A percentile compares a stretch with the other conserved stretches of the same genome.
These are phyloP conservation scores for Leptoteleia sp. DNA, from an alignment of 1,140 invertebrate species.

Conservation along the genomic window DNA sequence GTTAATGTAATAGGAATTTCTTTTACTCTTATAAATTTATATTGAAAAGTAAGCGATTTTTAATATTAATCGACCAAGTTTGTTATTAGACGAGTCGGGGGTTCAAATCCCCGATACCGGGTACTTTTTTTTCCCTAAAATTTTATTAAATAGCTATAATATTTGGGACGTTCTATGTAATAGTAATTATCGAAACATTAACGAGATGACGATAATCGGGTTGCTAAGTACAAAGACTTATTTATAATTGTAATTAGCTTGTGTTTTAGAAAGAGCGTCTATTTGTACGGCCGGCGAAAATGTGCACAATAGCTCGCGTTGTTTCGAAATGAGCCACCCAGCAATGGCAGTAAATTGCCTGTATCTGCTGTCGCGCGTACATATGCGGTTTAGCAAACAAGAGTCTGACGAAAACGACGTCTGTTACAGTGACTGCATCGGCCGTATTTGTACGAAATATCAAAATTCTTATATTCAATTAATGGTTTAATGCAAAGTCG, in stretches of 20 bases:
- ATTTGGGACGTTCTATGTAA: too few relatives aligned
- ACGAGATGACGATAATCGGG: neutral
- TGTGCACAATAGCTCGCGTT: slow-evolving; percentile 58
- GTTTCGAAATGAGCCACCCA: slow-evolving; percentile 63
- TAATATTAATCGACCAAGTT: too few relatives aligned
- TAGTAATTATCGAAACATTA: neutral
- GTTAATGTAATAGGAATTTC: too few relatives aligned
- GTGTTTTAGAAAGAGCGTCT: slow-evolving; percentile 52
- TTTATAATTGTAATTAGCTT: slow-evolving; percentile 44
- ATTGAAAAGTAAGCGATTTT: too few relatives aligned
- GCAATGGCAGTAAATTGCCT: slow-evolving; percentile 64
- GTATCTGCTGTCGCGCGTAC: slow-evolving; percentile 61
- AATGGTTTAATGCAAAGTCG: too few relatives aligned
- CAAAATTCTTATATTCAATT: slow-evolving; percentile 11
- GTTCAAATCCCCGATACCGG: too few relatives aligned
- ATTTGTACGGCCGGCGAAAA: slow-evolving; percentile 60
- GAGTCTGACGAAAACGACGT: slow-evolving; percentile 58
- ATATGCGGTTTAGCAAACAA: slow-evolving; percentile 63
- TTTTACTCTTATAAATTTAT: too few relatives aligned
- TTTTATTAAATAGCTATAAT: too few relatives aligned
- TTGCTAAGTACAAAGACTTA: slow-evolving; percentile 38
- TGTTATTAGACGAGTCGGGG: too few relatives aligned
- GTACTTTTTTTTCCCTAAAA: too few relatives aligned
- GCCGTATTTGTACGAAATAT: slow-evolving; percentile 16
- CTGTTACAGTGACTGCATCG: slow-evolving; percentile 33